These are phyloP conservation scores for Propithecus perrieri DNA, from an alignment of 2,797 vertebrate species.

Conservation along the genomic window DNA sequence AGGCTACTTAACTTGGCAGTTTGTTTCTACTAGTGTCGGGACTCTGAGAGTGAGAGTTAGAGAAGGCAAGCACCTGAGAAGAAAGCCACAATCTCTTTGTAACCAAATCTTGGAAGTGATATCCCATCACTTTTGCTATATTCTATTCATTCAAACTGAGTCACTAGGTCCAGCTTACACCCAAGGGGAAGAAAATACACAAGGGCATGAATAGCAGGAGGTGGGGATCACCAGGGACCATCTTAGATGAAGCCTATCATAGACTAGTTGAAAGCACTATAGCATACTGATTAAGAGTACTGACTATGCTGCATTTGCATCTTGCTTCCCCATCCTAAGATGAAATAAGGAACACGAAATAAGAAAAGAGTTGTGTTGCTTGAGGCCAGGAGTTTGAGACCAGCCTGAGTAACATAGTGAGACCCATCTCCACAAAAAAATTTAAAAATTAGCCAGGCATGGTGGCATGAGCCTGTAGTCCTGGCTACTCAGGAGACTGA, in stretches of 20 bases:
- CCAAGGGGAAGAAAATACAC: background rate
- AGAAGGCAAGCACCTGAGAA: background rate
- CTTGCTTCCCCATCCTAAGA: background rate
- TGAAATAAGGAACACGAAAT: background rate
- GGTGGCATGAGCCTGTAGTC: background rate
- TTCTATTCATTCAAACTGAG: background rate
- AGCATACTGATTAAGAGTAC: background rate
- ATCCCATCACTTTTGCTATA: background rate
- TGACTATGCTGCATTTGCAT: background rate
- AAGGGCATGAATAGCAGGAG: background rate
- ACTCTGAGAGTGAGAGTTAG: background rate
- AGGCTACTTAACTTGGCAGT: background rate
- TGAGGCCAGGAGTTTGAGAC: background rate
- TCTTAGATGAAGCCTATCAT: background rate
- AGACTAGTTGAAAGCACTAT: background rate
- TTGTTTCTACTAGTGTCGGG: background rate
- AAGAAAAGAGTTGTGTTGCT: background rate
- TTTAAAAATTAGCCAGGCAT: background rate
- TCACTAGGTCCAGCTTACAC: background rate
- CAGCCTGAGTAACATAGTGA: background rate
- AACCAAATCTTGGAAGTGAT: background rate
- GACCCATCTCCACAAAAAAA: background rate
- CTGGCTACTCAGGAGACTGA: background rate
- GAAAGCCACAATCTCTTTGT: background rate
- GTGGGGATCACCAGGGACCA: background rate